Base-by-base conservation (phyloP, 2,888 invertebrate genomes). In the Calliopum simillimum region DNA sequence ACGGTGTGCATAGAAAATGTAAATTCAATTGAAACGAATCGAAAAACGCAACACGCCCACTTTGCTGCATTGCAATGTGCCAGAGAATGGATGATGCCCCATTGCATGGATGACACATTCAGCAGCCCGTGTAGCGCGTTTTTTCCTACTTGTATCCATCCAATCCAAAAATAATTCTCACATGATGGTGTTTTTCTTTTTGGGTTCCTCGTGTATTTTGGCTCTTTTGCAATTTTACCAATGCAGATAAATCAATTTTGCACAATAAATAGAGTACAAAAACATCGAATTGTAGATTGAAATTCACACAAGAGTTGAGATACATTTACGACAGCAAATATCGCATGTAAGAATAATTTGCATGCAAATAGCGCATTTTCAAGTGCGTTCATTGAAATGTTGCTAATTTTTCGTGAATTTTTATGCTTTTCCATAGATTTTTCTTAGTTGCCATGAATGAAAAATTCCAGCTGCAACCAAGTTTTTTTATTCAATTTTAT, bases 11-110 rank as follows among this genome's bases (percentile, higher is more conserved):
- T 25, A 16, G 62, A 16, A 72, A 55, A 61, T 71, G 73, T 70
- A 64, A 71, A 72, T 76, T 72, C 72, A 74, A 74, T 72, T 75
- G 71, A 73, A 74, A 73, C 72, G 70, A 71, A 64, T 70, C 67
- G 68, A 73, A 74, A 73, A 72, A 33, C 14, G 47, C 47, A 47
- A 56, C 53, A 73, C 73, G 73, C 73, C 73, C 71, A 73, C 71
- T 69, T 70, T 69, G 11, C 43, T 33, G 70, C 68, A 68, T 46
- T 47, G 72, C 70, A 69, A 68, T 70, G 68, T n/a, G n/a, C n/a
- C 68, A 49, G 51, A 33, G 8, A 33, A 33, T 64, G 63, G 13
- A 25, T 21, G 21, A 53, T 58, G 23, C 59, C n/a, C n/a, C 25
- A 25, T 58, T 33, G 44, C 14, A 21, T 46, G 44, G 46, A 46